These are phyloP conservation scores for Cataglyphis albicans DNA, from an alignment of 2,888 invertebrate genomes.

Conservation along the genomic window DNA sequence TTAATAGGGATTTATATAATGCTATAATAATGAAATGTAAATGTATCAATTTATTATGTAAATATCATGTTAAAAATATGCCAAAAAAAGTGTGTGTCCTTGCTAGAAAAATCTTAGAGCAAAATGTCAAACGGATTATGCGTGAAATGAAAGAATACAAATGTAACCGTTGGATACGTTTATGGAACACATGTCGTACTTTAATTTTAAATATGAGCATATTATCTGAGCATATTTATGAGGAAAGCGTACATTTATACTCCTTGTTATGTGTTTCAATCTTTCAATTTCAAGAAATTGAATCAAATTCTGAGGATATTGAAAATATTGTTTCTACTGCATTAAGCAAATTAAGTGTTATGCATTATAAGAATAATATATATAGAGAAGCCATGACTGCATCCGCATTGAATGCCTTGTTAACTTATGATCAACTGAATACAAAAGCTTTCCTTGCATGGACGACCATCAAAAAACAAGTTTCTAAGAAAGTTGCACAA, in stretches of 20 bases:
- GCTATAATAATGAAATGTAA: slow-evolving; percentile 60
- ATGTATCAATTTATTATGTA: slow-evolving; percentile 66
- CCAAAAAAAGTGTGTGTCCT: slow-evolving; percentile 58
- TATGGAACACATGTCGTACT: slow-evolving; percentile 77
- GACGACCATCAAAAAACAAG: slow-evolving; percentile 78
- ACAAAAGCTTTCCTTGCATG: slow-evolving; percentile 81
- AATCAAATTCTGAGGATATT: slow-evolving; percentile 45
- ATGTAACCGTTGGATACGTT: slow-evolving; percentile 74
- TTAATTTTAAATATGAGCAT: slow-evolving; percentile 78
- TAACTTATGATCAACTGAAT: slow-evolving; percentile 73
- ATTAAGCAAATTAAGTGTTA: slow-evolving; percentile 73
- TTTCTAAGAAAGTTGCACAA: slow-evolving; percentile 61
- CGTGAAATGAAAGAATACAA: slow-evolving; percentile 65
- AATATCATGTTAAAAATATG: slow-evolving; percentile 58
- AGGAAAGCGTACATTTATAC: slow-evolving; percentile 69
- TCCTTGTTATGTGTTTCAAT: slow-evolving; percentile 72
- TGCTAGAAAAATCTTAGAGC: slow-evolving; percentile 62
- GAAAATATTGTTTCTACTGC: slow-evolving; percentile 65
- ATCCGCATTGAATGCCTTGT: slow-evolving; percentile 77
- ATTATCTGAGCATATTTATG: slow-evolving; percentile 68
- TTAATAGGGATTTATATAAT: slow-evolving; percentile 73
- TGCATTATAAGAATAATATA: slow-evolving; percentile 70
- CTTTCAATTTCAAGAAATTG: slow-evolving; percentile 71
- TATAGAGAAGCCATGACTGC: slow-evolving; percentile 79
- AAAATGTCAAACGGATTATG: slow-evolving; percentile 66